Evolutionary conservation across 2,888 invertebrate genomes (phyloP), one percentile per base, ranked within the genome.

Genomic region (Leptodirus hochenwartii): DNA sequence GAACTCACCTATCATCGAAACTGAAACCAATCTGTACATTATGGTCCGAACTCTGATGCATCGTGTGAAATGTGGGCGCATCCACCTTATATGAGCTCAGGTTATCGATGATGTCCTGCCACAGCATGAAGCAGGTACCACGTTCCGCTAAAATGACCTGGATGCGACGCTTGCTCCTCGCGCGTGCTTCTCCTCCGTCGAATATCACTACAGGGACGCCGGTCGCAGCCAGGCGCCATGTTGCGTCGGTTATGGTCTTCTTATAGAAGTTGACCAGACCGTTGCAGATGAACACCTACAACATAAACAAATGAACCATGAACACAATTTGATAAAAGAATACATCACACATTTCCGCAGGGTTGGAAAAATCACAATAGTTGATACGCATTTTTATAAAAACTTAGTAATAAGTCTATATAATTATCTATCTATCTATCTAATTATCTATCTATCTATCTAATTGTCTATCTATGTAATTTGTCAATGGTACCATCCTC

Each of bases 101-200:
- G 49, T 80, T 77, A 53, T 81, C 80, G 41, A 84, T 74, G 27
- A 69, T 70, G 53, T 84, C 82, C 40, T 67, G 66, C 82, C 82
- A 84, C 13, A 85, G 54, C 32, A 74, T 71, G 52, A 85, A 81
- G 32, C 79, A 78, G 2, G 81, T 78, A 10, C 82, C 81, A 17
- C 75, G 64, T 36, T 47, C 47, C 5, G 47, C 47, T 14, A 47
- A 41, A n/a, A 44, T 39, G 12, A 47, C 43, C 33, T 46, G 43
- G 32, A 42, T 42, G 11, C 69, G 64, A 16, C 76, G 62, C 43
- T 71, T 68, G 36, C 66, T 61, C 33, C 79, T 58, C 12, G 75
- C 66, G 31, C 72, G 59, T 8, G 78, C 74, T 44, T 76, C 76
- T 1, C 82, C 84, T 23, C 68, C 65, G 53, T 84, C 80, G 34